Evolutionary conservation across 2,888 invertebrate species (phyloP).

Genomic region (Coremacera marginata): DNA sequence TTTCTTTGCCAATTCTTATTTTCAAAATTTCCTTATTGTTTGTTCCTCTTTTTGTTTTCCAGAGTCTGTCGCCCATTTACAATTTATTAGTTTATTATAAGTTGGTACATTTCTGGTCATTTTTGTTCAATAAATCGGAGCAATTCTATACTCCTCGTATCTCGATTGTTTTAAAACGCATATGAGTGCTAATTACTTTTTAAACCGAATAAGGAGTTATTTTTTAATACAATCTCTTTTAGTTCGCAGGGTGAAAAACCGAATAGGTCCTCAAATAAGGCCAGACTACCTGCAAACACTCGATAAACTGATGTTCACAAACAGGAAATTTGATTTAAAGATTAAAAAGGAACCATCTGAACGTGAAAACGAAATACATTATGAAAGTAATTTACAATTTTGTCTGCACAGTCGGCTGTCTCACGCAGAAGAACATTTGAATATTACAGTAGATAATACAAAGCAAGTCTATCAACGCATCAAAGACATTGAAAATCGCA

Average conservation of each 20-base stretch:
- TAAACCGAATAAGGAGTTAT: too few relatives aligned
- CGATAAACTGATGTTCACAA: conserved; percentile 69
- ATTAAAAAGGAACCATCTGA: conserved; percentile 39
- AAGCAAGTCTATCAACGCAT: conserved; percentile 78
- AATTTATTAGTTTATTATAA: too few relatives aligned
- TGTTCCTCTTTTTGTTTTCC: too few relatives aligned
- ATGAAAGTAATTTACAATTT: conserved; percentile 33
- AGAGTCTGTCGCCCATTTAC: too few relatives aligned
- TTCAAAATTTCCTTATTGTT: too few relatives aligned
- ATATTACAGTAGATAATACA: conserved; percentile 70
- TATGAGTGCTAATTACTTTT: background rate
- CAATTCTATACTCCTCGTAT: too few relatives aligned
- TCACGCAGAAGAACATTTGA: conserved; percentile 75
- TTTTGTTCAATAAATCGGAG: too few relatives aligned
- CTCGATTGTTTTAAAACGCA: too few relatives aligned
- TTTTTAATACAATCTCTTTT: conserved; percentile 35
- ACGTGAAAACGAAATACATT: background rate
- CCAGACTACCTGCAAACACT: conserved; percentile 68
- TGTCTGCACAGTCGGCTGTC: conserved; percentile 78
- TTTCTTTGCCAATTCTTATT: too few relatives aligned
- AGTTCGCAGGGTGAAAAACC: conserved; percentile 80
- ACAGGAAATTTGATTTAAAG: background rate
- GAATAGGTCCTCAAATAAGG: conserved; percentile 77
- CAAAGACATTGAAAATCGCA: conserved; percentile 80
- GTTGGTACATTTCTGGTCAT: too few relatives aligned